phyloP scores from a whole-genome alignment of 1,140 invertebrate genomes.

The Palaemon carinicauda region DNA sequence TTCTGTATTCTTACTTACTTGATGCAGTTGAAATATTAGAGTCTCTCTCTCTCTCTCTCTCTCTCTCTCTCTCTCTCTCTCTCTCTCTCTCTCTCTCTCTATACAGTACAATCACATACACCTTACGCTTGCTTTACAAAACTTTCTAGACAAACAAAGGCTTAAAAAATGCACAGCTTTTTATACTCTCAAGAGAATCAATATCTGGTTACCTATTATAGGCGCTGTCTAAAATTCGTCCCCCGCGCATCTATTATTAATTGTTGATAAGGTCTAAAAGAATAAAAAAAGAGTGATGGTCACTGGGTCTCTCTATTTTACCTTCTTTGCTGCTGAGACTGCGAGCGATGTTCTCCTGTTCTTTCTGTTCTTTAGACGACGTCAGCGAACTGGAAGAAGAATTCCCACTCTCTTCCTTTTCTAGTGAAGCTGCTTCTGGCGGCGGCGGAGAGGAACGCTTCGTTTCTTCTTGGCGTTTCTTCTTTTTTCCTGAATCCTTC shows the following conservation, averaged over 20 bases:
- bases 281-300: too few relatives aligned
- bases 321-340: conserved; percentile 9
- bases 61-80: not conserved
- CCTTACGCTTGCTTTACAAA: too few relatives aligned
- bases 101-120: too few relatives aligned
- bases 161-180: too few relatives aligned
- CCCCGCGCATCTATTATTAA: too few relatives aligned
- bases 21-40: too few relatives aligned
- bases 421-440: not conserved
- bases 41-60: not conserved
- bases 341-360: conserved; percentile 18
- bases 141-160: too few relatives aligned
- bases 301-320: not conserved
- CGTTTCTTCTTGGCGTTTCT: not conserved
- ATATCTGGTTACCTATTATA: too few relatives aligned
- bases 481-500: not conserved
- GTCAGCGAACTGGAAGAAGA: not conserved
- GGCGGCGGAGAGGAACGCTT: not conserved
- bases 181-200: too few relatives aligned
- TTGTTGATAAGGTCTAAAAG: too few relatives aligned
- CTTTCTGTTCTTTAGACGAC: conserved; percentile 2
- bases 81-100: not conserved
- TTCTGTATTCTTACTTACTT: too few relatives aligned
- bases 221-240: too few relatives aligned
- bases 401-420: not conserved